Evolutionary conservation across 2,888 invertebrate species (phyloP).

Genomic region (Melolontha melolontha): DNA sequence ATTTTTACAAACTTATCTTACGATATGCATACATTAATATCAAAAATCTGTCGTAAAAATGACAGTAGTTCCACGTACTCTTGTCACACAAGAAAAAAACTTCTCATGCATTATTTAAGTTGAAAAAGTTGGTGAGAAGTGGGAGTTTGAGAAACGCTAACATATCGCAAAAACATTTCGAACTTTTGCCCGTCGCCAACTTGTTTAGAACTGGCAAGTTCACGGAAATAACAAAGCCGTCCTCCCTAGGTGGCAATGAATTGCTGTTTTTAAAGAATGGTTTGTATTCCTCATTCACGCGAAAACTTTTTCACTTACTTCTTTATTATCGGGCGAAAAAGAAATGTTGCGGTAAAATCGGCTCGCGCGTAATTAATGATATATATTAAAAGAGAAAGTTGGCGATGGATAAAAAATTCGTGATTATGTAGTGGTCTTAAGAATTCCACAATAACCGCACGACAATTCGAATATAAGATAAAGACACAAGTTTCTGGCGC

Average conservation of each 20-base stretch:
- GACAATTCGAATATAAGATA: no score
- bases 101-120: slow-evolving; percentile 27
- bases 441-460: no score
- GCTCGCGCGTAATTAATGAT: slow-evolving; percentile 17
- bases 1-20: no score
- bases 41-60: no score
- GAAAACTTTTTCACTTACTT: slow-evolving; percentile 30
- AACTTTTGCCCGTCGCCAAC: slow-evolving; percentile 22
- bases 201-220: slow-evolving; percentile 23
- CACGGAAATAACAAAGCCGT: slow-evolving; percentile 16
- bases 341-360: slow-evolving; percentile 11
- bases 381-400: slow-evolving; percentile 10
- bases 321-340: slow-evolving; percentile 15
- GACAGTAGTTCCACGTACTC: no score
- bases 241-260: slow-evolving; percentile 29
- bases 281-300: slow-evolving; percentile 30
- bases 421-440: no score
- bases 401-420: not conserved
- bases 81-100: slow-evolving; percentile 5
- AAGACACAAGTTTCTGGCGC: no score
- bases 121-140: slow-evolving; percentile 30
- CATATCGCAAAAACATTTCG: slow-evolving; percentile 27
- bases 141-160: slow-evolving; percentile 29
- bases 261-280: slow-evolving; percentile 29
- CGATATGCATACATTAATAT: no score